Base-by-base conservation (phyloP, 2,888 invertebrate species). In the Plebejus melissa region DNA sequence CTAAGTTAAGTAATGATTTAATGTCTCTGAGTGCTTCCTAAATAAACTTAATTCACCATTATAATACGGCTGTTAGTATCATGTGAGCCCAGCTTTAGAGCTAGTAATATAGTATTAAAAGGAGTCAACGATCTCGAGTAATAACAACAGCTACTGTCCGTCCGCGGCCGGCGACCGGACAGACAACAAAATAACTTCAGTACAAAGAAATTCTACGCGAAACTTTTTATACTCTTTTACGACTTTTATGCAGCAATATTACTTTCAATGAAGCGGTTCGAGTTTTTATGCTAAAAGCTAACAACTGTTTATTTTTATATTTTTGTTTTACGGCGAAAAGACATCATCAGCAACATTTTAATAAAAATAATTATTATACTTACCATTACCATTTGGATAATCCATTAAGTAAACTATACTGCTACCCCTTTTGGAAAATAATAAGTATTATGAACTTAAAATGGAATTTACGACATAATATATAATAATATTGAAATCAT, bases 111-210 rank as follows among this genome's bases (percentile, higher is more conserved):
- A 90, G 88, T 90, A 91, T 91, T 91, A 91, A 87, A 88, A 85
- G 90, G 88, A 91, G 92, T 91, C 91, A 90, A 90, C 87, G 91
- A 85, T 86, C 91, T 83, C 87, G 84, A 81, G 82, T 86, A 86
- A 87, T 90, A 91, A 91, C 90, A 91, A 91, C 91, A 80, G 89
- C 90, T 91, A 88, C 91, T 91, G 91, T 92, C 90, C 83, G 84
- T 86, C 82, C 81, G 83, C 80, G 84, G 86, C 82, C 81, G 83
- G 80, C 80, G 82, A 83, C 86, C 87, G 84, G 83, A 80, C 65
- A 79, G 65, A 65, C 72, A 50, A 72, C 72, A 50, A 72, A 72
- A 72, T 72, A 72, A 72, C 72, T 72, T 32, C 50, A 32, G 7
- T 71, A 72, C 72, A 72, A 72, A 54, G 72, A 72, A 72, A 72